phyloP scores from a whole-genome alignment of 2,113 vertebrate genomes.

The Odontophorus gujanensis region DNA sequence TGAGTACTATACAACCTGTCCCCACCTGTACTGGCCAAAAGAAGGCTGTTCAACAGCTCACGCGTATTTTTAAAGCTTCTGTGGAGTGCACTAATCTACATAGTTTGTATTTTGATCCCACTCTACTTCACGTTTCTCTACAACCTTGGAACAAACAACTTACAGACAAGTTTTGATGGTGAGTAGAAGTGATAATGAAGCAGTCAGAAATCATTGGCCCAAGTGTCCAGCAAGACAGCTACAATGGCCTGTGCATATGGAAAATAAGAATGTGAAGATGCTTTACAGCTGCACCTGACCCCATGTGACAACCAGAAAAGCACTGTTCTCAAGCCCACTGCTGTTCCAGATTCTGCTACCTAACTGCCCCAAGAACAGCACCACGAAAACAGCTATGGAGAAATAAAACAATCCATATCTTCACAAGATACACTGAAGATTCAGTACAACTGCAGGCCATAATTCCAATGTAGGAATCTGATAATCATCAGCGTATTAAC shows the following conservation, averaged over 20 bases:
- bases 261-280: not conserved
- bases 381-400: not conserved
- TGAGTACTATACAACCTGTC: not conserved
- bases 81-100: not conserved
- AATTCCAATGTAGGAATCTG: not conserved
- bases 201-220: not conserved
- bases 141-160: not conserved
- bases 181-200: not conserved
- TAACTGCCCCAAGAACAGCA: not conserved
- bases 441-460: not conserved
- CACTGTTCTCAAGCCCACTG: not conserved
- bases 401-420: fast-evolving
- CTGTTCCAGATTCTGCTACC: not conserved
- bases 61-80: not conserved
- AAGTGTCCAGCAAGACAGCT: not conserved
- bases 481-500: not conserved
- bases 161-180: not conserved
- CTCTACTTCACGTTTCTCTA: not conserved
- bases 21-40: not conserved
- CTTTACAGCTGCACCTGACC: not conserved
- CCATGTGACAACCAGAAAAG: not conserved
- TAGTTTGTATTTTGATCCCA: not conserved
- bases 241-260: fast-evolving
- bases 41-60: not conserved
- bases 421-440: not conserved